Conservation (phyloP, 2,113 vertebrate species). For the Heteronetta atricapilla region DNA sequence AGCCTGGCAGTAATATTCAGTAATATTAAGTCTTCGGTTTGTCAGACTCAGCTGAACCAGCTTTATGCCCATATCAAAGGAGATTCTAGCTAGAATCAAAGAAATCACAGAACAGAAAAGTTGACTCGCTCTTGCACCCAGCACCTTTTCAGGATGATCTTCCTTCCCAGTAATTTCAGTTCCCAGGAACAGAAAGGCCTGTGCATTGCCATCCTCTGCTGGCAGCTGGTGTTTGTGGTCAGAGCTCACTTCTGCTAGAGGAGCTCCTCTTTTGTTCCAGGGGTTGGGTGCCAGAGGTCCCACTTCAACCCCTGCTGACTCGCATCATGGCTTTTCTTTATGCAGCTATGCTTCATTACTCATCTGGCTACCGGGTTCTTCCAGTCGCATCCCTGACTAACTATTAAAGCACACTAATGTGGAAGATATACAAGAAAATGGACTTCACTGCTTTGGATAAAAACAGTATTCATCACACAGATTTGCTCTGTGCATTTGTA, state of each 20-base stretch:
- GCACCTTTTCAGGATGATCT: neutral
- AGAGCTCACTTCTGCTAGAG: neutral
- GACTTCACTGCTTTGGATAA: constrained; percentile 3
- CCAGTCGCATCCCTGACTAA: neutral
- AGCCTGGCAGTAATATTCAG: neutral
- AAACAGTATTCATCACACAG: constrained; percentile 13
- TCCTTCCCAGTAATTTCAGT: neutral
- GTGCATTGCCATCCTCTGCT: neutral
- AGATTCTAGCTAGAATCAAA: neutral
- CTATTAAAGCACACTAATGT: neutral
- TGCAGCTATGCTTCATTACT: neutral
- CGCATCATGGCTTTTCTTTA: neutral
- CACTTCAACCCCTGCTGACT: neutral
- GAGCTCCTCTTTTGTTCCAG: neutral
- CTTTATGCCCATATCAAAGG: neutral
- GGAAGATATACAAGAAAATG: constrained; percentile 8
- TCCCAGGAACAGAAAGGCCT: neutral
- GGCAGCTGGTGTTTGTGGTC: neutral
- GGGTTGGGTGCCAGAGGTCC: neutral
- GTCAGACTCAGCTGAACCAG: neutral
- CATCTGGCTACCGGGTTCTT: neutral
- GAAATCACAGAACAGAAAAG: neutral
- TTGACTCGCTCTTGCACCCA: neutral
- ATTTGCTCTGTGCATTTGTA: constrained; percentile 2
- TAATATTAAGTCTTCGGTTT: neutral